These are phyloP conservation scores for Saiga tatarica DNA, from an alignment of 2,113 vertebrate genomes.

Conservation along the genomic window DNA sequence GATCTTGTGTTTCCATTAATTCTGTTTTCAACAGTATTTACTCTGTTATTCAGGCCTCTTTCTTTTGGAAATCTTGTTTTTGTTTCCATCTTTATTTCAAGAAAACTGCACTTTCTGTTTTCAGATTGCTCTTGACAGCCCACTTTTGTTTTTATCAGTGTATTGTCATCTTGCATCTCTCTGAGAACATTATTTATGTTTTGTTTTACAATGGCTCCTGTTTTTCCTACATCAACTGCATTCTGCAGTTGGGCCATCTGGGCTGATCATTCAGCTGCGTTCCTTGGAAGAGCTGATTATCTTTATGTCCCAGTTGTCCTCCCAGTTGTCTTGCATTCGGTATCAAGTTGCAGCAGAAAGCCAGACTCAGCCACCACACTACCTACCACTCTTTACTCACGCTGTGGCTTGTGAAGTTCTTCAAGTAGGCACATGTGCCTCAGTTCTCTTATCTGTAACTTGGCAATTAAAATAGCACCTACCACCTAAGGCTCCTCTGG, in stretches of 20 bases:
- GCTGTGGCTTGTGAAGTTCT: background rate
- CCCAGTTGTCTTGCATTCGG: background rate
- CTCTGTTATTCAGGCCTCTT: background rate
- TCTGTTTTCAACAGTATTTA: constrained; percentile 7
- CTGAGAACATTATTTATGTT: background rate
- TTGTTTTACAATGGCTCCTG: background rate
- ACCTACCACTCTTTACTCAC: no score
- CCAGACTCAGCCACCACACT: background rate
- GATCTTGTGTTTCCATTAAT: background rate
- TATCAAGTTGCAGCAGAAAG: background rate
- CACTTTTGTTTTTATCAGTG: constrained; percentile 4
- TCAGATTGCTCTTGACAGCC: background rate
- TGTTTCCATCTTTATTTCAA: constrained; percentile 22
- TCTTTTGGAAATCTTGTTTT: constrained; percentile 23
- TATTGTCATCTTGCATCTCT: background rate
- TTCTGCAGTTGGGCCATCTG: background rate
- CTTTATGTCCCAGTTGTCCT: background rate
- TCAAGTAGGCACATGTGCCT: background rate
- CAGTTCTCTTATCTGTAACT: background rate
- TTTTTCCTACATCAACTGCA: background rate
- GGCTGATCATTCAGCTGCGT: background rate
- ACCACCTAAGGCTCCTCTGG: background rate
- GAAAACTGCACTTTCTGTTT: constrained; percentile 1
- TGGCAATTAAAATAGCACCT: background rate
- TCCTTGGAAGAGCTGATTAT: background rate